phyloP scores from a whole-genome alignment of 2,888 invertebrate genomes.

The Macroteleia sp. region DNA sequence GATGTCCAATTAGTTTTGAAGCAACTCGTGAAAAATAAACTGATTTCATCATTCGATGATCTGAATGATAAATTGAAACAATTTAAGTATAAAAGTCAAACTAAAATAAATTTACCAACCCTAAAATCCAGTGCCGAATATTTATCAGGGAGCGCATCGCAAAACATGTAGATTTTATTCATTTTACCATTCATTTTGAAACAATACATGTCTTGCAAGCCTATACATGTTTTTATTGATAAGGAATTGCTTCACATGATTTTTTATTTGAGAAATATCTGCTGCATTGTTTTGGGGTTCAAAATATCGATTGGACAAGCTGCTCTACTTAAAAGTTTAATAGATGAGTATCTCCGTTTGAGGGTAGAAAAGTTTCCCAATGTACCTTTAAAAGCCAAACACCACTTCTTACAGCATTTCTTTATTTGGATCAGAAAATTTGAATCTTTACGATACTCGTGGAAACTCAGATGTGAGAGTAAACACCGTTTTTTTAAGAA shows the following conservation, averaged over 20 bases:
- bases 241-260: conserved; percentile 53
- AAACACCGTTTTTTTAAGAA: conserved; percentile 68
- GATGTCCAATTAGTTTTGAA: conserved; percentile 68
- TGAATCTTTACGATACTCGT: conserved; percentile 60
- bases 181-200: conserved; percentile 46
- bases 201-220: conserved; percentile 24
- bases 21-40: conserved; percentile 43
- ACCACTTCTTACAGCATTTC: conserved; percentile 65
- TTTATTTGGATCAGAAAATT: conserved; percentile 49
- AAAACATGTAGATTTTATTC: conserved; percentile 57
- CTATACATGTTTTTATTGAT: conserved; percentile 27
- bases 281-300: conserved; percentile 54
- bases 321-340: conserved; percentile 34
- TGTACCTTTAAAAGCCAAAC: conserved; percentile 58
- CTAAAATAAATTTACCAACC: conserved; percentile 24
- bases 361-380: conserved; percentile 53
- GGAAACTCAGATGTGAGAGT: conserved; percentile 66
- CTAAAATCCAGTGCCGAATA: conserved; percentile 9
- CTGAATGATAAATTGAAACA: background rate
- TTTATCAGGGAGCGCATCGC: conserved; percentile 54
- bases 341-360: conserved; percentile 47
- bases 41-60: conserved; percentile 17
- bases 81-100: conserved; percentile 2
- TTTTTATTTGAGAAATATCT: conserved; percentile 55
- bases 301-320: too few species aligned